Conservation (phyloP, 2,888 invertebrate genomes). For the Pyrrhia umbra region DNA sequence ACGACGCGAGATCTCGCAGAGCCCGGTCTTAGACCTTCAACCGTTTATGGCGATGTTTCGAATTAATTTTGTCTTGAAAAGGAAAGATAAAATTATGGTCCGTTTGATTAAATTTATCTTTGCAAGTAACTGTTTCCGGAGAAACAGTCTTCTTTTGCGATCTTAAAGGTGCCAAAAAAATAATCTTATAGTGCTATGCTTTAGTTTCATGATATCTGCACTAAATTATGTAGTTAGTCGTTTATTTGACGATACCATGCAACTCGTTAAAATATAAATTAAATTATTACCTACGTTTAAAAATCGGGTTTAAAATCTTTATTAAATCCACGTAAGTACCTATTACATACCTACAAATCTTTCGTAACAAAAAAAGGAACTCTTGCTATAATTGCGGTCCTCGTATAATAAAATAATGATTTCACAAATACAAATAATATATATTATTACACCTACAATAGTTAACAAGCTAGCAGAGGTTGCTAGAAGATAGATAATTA, state of each 20-base stretch:
- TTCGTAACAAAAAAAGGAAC: no score
- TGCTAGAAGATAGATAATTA: no score
- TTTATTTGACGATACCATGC: neutral
- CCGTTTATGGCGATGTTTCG: constrained; percentile 58
- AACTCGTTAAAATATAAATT: neutral
- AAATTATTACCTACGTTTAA: neutral
- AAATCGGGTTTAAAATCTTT: neutral
- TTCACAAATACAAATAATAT: no score
- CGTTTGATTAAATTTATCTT: constrained; percentile 42
- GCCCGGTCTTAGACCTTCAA: constrained; percentile 70
- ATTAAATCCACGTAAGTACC: no score
- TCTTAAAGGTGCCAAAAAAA: constrained; percentile 39
- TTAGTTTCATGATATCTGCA: constrained; percentile 32
- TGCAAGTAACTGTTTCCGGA: constrained; percentile 37
- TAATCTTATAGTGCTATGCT: constrained; percentile 26
- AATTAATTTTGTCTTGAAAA: constrained; percentile 53
- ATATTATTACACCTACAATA: no score
- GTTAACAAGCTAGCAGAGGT: no score
- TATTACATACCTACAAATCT: no score
- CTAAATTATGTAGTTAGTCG: constrained; percentile 9
- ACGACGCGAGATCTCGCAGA: constrained; percentile 65
- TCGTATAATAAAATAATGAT: no score
- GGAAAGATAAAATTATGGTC: constrained; percentile 39
- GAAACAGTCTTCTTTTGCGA: constrained; percentile 20
- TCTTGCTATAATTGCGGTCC: no score